Evolutionary conservation across 2,797 vertebrate genomes (phyloP).

Genomic region (Limnodromus scolopaceus): DNA sequence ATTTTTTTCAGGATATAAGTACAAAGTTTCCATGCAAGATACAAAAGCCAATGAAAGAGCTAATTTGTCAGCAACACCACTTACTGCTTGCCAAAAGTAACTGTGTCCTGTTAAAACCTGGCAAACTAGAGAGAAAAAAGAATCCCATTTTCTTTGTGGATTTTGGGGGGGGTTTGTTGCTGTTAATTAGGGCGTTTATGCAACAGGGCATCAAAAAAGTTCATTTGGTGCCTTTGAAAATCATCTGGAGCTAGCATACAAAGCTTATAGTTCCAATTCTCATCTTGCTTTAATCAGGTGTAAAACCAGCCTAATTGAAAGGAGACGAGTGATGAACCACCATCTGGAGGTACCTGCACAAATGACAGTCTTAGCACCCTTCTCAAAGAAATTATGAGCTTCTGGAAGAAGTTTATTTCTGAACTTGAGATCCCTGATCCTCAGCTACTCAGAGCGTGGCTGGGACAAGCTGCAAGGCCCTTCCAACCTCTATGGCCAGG

Average conservation of each 20-base stretch:
- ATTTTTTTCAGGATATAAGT: not conserved
- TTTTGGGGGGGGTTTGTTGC: not conserved
- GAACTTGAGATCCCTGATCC: not conserved
- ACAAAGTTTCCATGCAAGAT: not conserved
- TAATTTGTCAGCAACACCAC: not conserved
- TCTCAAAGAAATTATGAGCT: not conserved
- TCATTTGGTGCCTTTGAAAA: not conserved
- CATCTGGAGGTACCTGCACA: not conserved
- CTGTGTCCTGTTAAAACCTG: not conserved
- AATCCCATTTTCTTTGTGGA: not conserved
- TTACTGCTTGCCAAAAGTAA: not conserved
- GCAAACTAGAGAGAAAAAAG: not conserved
- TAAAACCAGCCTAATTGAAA: slow-evolving; percentile 33
- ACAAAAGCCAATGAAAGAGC: not conserved
- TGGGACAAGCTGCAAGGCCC: not conserved
- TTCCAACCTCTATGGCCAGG: not conserved
- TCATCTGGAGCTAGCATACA: not conserved
- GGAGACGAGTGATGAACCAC: not conserved
- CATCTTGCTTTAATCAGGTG: not conserved
- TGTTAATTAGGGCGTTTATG: not conserved
- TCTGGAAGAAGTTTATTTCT: not conserved
- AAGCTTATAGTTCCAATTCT: not conserved
- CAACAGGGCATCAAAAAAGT: not conserved
- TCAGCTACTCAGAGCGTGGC: not conserved
- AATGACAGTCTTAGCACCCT: not conserved